Base-by-base conservation (phyloP, 2,888 invertebrate species). In the Ashinkailepas kermadecensis region DNA sequence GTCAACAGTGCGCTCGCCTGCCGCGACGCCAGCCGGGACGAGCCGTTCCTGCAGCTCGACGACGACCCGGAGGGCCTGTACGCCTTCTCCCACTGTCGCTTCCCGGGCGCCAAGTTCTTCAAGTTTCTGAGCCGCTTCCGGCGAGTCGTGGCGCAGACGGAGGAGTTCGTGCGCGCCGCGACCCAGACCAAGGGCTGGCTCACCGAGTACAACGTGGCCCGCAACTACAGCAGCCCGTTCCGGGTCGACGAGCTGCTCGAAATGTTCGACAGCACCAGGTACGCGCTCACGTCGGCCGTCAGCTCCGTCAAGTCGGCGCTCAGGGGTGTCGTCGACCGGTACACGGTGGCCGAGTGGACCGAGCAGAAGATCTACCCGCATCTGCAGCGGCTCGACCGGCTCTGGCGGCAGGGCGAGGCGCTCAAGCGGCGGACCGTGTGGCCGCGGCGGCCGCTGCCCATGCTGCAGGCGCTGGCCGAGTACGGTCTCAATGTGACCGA, bases 201-300 rank as follows among this genome's bases (percentile, higher is more conserved):
- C 89, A 92, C 92, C 39, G 90, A 91, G 62, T 93, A 92, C 86
- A 92, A 93, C 86, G 88, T 92, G 9, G 90, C 84, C 88, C 91
- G 80, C 87, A 90, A 84, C 87, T 92, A 83, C 90, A 91, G 85
- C 89, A 92, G 86, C 89, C 91, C 85, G 85, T 91, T 82, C 86
- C 90, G 58, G 15, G 89, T 93, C 1, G 91, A 91, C 78, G 85
- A 84, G 82, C 82, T 82, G 81, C 81, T 83, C 23, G 83, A 84
- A 56, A 84, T 84, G 79, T 79, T 83, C 25, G 83, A 83, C 57
- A 80, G 81, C 23, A 80, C 82, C 13, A 74, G 83, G 21, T 82
- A 84, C 70, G 80, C 83, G 15, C 82, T 84, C n/a, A 82, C 83
- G 23, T 87, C 88, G 0, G 87, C 91, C 85, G 89, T 90, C 0